Evolutionary conservation across 2,113 vertebrate genomes (phyloP).

Genomic region (Syrmaticus mikado): DNA sequence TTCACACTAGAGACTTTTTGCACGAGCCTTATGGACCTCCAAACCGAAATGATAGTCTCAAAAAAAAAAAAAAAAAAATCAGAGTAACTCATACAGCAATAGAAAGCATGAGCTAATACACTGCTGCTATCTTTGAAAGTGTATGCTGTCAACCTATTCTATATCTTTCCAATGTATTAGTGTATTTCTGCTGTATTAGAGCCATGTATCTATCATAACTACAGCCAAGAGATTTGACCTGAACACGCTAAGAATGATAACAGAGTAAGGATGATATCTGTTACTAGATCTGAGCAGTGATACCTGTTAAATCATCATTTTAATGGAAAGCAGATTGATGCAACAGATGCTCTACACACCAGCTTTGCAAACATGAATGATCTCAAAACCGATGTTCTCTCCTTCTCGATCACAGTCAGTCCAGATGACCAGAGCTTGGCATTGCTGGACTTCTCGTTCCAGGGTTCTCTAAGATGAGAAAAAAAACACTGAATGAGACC

Average conservation of each 20-base stretch:
- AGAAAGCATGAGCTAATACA: neutral
- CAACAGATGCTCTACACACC: conserved; percentile 77
- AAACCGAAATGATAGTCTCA: no score
- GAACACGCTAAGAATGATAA: neutral
- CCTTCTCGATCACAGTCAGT: conserved; percentile 98
- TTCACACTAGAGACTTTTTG: no score
- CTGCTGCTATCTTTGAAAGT: neutral
- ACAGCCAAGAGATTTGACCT: neutral
- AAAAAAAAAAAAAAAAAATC: neutral
- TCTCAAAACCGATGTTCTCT: conserved; percentile 97
- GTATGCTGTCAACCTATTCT: rapidly evolving
- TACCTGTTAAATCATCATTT: neutral
- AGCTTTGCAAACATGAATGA: conserved; percentile 94
- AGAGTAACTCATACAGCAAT: neutral
- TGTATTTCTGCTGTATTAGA: neutral
- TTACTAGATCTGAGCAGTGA: neutral
- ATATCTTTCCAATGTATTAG: neutral
- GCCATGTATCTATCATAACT: neutral
- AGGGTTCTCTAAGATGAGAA: conserved; percentile 83
- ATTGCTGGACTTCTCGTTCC: conserved; percentile 88
- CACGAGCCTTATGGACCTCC: no score
- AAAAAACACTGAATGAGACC: neutral
- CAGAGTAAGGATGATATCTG: neutral
- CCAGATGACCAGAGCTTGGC: conserved; percentile 95
- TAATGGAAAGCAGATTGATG: neutral